Evolutionary conservation across 1,140 invertebrate species (phyloP).

Genomic region (Charaxes varanes): DNA sequence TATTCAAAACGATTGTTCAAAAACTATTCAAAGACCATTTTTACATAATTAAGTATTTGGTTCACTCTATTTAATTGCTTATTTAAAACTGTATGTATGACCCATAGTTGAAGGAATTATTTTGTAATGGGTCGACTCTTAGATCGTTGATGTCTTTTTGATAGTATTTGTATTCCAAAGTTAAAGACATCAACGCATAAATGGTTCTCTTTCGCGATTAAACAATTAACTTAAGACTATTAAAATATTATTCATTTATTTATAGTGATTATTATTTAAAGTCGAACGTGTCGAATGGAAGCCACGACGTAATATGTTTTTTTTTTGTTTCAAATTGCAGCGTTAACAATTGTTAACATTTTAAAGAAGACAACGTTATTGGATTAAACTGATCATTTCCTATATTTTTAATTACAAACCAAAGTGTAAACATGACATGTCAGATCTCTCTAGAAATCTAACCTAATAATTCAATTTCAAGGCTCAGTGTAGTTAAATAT

Average conservation of each 20-base stretch:
- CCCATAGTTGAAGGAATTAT: not conserved
- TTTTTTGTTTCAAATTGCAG: too few species aligned
- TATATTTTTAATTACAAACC: too few species aligned
- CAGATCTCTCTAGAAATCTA: too few species aligned
- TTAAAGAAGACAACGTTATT: too few species aligned
- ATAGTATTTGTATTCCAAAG: conserved; percentile 22
- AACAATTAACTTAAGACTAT: not conserved
- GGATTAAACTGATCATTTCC: too few species aligned
- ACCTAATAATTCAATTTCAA: conserved; percentile 10
- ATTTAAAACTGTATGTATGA: not conserved
- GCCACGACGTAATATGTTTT: too few species aligned
- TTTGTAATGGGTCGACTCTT: not conserved
- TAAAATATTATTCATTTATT: not conserved
- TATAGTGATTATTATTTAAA: not conserved
- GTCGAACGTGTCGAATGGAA: too few species aligned
- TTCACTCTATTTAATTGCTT: not conserved
- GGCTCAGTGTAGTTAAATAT: conserved; percentile 15
- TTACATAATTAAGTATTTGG: too few species aligned
- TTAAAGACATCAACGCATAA: conserved; percentile 36
- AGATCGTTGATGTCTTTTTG: conserved; percentile 38
- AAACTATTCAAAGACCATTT: too few species aligned
- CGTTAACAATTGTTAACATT: too few species aligned
- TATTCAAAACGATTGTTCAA: too few species aligned
- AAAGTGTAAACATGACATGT: too few species aligned
- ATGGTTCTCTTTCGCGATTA: not conserved